phyloP scores from a whole-genome alignment of 2,888 invertebrate species.

The Polymixis lichenea region DNA sequence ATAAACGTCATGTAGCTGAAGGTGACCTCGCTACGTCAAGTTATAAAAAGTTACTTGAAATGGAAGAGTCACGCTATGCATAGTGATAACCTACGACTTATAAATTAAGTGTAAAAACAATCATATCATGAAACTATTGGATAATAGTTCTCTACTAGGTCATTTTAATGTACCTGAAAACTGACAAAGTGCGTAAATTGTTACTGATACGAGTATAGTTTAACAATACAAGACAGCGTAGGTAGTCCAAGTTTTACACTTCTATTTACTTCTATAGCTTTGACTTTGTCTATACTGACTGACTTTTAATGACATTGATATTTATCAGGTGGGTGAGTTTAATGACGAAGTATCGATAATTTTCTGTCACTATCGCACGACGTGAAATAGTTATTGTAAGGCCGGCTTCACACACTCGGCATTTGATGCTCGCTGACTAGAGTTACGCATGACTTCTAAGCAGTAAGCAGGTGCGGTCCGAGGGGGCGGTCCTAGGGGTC shows the following conservation, averaged over 20 bases:
- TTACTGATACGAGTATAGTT: neutral
- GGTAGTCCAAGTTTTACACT: neutral
- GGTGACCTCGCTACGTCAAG: slow-evolving; percentile 75
- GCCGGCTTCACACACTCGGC: neutral
- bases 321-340: too few relatives aligned
- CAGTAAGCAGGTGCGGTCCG: too few relatives aligned
- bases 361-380: neutral
- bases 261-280: slow-evolving; percentile 17
- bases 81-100: slow-evolving; percentile 64
- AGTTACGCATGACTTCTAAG: neutral
- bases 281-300: slow-evolving; percentile 18
- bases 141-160: neutral
- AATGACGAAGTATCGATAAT: too few relatives aligned
- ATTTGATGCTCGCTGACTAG: neutral
- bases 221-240: neutral
- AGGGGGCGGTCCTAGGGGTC: too few relatives aligned
- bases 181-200: neutral
- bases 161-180: slow-evolving; percentile 18
- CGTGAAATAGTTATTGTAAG: neutral
- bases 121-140: neutral
- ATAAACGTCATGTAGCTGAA: slow-evolving; percentile 73
- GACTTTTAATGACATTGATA: neutral
- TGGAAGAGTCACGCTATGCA: slow-evolving; percentile 35
- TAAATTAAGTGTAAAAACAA: slow-evolving; percentile 1
- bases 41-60: slow-evolving; percentile 33